A percentile compares a stretch with the other conserved stretches of the same genome.
Conservation (phyloP, 2,113 vertebrate genomes). For the Canis aureus region DNA sequence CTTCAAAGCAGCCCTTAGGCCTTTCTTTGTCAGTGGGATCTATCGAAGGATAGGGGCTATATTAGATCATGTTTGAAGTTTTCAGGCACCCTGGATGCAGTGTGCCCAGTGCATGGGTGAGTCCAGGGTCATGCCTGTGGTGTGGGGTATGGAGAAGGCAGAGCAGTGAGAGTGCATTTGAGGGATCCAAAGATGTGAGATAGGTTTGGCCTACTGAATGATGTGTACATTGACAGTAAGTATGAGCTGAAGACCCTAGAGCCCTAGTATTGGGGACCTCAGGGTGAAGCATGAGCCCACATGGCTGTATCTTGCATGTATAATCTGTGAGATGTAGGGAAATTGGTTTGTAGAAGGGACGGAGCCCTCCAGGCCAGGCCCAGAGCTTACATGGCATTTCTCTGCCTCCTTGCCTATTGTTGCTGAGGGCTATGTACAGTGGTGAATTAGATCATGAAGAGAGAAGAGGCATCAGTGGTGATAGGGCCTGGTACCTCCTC, state of each 20-base stretch:
- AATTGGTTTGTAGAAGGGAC: not conserved
- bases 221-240: not conserved
- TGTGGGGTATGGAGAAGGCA: not conserved
- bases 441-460: not conserved
- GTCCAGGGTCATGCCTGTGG: not conserved
- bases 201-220: not conserved
- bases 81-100: not conserved
- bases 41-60: not conserved
- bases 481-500: not conserved
- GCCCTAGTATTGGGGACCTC: too few species aligned
- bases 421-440: not conserved
- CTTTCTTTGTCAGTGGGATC: not conserved
- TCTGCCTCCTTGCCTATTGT: not conserved
- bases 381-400: not conserved
- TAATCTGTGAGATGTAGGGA: not conserved
- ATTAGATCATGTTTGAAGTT: not conserved
- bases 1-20: not conserved
- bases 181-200: not conserved
- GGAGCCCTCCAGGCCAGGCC: not conserved
- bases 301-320: not conserved
- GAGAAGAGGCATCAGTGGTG: not conserved
- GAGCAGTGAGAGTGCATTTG: not conserved
- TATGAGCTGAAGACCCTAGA: not conserved
- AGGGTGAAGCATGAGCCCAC: not conserved
- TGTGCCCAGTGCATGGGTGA: not conserved